These are phyloP conservation scores for Turdus rufiventris DNA, from an alignment of 2,113 vertebrate species.

Conservation along the genomic window DNA sequence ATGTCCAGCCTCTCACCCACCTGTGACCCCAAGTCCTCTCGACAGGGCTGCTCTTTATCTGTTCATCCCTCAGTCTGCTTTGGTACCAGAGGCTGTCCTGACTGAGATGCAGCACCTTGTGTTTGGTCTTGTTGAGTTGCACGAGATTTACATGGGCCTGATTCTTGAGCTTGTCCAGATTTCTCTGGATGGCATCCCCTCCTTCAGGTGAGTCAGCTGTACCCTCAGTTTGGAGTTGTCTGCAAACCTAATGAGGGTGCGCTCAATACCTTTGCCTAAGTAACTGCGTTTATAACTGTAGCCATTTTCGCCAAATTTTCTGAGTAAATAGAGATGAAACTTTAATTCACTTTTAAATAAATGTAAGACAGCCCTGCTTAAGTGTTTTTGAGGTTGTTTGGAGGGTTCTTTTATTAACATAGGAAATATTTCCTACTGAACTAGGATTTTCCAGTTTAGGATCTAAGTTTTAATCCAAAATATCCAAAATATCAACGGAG, in stretches of 20 bases:
- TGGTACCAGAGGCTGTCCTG: neutral
- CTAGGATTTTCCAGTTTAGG: neutral
- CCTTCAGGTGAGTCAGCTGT: neutral
- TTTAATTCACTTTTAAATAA: neutral
- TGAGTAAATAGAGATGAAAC: neutral
- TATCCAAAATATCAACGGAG: neutral
- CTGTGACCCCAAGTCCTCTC: fast-evolving
- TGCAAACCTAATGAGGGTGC: neutral
- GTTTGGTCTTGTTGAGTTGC: neutral
- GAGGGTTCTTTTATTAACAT: fast-evolving
- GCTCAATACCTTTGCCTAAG: neutral
- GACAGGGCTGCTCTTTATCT: neutral
- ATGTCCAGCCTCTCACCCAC: neutral
- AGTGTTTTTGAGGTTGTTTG: neutral
- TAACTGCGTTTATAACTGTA: neutral
- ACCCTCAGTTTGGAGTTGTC: neutral
- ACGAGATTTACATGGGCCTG: fast-evolving
- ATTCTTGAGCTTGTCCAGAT: neutral
- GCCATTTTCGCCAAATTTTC: neutral
- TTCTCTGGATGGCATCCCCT: neutral
- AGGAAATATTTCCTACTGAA: neutral
- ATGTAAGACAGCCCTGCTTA: neutral
- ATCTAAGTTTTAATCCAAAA: neutral
- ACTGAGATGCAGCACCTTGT: neutral
- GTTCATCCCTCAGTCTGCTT: neutral